Evolutionary conservation across 2,113 vertebrate species (phyloP), one percentile per base, ranked within the genome.

Genomic region (Todiramphus chloris): DNA sequence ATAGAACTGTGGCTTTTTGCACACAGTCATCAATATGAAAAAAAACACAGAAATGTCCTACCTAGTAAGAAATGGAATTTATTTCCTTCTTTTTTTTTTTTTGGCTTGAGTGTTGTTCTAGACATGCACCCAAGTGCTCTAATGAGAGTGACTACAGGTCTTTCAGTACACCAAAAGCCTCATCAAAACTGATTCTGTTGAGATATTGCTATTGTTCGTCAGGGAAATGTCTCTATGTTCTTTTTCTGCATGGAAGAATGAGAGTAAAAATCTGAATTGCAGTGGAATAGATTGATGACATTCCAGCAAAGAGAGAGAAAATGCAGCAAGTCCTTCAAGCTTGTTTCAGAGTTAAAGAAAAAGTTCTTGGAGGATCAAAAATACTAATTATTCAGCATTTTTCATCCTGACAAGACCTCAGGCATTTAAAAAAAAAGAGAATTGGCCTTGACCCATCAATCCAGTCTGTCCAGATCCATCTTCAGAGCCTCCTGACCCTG

Each of bases 121-220:
- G 17, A 11, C 62, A 4, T 0, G 2, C 63, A 55, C 30, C 41
- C 39, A 70, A 23, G 19, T 58, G 25, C 31, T 80, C 37, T 35
- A 67, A 31, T 0, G 0, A 58, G 53, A 88, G 27, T 27, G 75
- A 25, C 23, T 39, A 8, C 20, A n/a, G 17, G 11, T 66, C 23
- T 89, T 83, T 67, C n/a, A 59, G 19, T 55, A 44, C 25, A 64
- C 39, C 23, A 70, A 74, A 62, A 86, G 5, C 16, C 18, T 62
- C 14, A 15, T 25, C 1, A 1, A 72, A 30, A 51, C 41, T 67
- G 17, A 4, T 6, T 63, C 84, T 44, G 5, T 75, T 82, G 70
- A 75, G 8, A 60, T 70, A 2, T 37, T 58, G 3, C 10, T 88
- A 18, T 31, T 80, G 56, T 64, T 87, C 72, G 13, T 66, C n/a